phyloP scores from a whole-genome alignment of 2,888 invertebrate species.

The Elmis aenea region DNA sequence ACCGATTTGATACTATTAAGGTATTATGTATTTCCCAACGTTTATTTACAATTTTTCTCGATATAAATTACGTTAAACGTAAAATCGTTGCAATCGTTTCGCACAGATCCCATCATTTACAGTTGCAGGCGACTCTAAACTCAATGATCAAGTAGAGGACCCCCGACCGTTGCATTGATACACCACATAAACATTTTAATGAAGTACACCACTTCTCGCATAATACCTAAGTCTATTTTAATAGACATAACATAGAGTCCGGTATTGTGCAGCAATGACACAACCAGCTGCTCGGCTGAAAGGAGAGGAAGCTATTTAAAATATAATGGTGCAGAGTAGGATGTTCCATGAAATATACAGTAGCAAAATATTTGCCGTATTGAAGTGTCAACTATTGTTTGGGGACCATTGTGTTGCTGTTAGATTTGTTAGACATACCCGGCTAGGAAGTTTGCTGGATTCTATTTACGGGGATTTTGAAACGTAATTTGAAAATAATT shows the following conservation, averaged over 20 bases:
- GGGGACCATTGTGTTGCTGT: slow-evolving; percentile 39
- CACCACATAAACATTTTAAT: slow-evolving; percentile 47
- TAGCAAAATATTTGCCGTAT: slow-evolving; percentile 47
- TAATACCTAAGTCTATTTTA: slow-evolving; percentile 45
- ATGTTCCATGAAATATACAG: slow-evolving; percentile 31
- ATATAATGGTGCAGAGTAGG: slow-evolving; percentile 27
- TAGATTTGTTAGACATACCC: slow-evolving; percentile 42
- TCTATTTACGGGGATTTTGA: slow-evolving; percentile 21
- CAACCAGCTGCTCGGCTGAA: slow-evolving; percentile 38
- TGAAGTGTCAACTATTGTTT: slow-evolving; percentile 48
- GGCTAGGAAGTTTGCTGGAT: slow-evolving; percentile 12
- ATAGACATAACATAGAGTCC: slow-evolving; percentile 43
- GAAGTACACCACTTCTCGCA: slow-evolving; percentile 45
- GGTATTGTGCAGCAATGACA: slow-evolving; percentile 41
- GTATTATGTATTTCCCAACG: no score
- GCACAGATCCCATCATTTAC: slow-evolving; percentile 24
- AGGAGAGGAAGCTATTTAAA: slow-evolving; percentile 25
- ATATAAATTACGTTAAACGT: no score
- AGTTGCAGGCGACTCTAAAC: slow-evolving; percentile 20
- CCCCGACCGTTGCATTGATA: slow-evolving; percentile 38
- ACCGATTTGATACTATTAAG: no score
- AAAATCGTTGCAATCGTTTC: slow-evolving; percentile 17
- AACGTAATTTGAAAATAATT: slow-evolving; percentile 37
- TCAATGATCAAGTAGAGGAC: slow-evolving; percentile 29
- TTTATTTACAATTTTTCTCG: no score